These are phyloP conservation scores for Limnothrissa miodon DNA, from an alignment of 2,113 vertebrate species.

Conservation along the genomic window DNA sequence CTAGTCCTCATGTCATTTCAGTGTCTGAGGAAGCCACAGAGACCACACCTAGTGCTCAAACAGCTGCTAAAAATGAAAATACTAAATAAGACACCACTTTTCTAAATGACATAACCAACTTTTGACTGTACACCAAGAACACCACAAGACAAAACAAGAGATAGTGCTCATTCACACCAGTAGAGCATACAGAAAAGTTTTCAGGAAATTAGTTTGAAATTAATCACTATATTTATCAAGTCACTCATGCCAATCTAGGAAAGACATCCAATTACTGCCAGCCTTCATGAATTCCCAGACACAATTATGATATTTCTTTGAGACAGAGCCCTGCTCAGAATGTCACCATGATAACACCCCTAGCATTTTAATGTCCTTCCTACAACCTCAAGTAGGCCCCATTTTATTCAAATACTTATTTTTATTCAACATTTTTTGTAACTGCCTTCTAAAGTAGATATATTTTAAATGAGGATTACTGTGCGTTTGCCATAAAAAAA, in stretches of 20 bases:
- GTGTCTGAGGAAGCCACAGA: background rate
- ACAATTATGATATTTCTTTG: background rate
- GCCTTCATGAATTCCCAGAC: background rate
- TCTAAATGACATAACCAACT: no score
- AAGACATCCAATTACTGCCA: background rate
- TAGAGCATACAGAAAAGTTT: background rate
- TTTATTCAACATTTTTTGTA: no score
- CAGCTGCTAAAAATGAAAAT: background rate
- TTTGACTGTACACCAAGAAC: background rate
- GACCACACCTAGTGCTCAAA: background rate
- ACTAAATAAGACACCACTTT: no score
- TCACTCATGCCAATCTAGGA: background rate
- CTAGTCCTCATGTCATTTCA: background rate
- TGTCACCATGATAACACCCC: background rate
- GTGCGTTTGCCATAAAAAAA: no score
- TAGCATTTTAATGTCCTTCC: background rate
- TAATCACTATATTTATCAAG: background rate
- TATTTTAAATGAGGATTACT: no score
- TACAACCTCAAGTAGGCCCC: no score
- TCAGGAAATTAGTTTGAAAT: background rate
- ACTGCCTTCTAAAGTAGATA: no score
- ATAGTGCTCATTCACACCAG: background rate
- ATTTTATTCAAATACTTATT: no score
- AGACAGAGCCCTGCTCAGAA: background rate
- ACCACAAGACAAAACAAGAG: background rate